Conservation (phyloP, 2,113 vertebrate species). For the Elephantulus edwardii region DNA sequence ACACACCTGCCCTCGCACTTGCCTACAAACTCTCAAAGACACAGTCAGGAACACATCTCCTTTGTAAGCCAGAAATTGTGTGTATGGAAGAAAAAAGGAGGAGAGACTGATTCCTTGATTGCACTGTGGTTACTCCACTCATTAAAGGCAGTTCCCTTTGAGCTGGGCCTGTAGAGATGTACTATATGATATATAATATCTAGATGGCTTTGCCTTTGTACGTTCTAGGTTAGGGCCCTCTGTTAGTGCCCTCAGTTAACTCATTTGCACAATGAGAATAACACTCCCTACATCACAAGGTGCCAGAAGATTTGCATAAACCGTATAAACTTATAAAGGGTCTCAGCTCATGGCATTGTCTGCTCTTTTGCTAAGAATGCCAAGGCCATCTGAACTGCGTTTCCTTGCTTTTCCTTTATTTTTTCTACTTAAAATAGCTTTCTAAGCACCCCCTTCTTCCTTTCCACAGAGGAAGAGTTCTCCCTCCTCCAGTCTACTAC, state of each 20-base stretch:
- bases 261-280: conserved; percentile 11
- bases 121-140: background rate
- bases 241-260: background rate
- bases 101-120: background rate
- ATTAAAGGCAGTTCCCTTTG: background rate
- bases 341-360: background rate
- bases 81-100: background rate
- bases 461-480: conserved; percentile 48
- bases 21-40: background rate
- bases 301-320: background rate
- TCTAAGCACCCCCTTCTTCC: conserved; percentile 36
- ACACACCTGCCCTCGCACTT: background rate
- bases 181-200: background rate
- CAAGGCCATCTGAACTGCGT: conserved; percentile 19
- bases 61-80: background rate
- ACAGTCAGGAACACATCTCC: background rate
- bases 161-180: background rate
- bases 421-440: conserved; percentile 47
- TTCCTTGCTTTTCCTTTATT: conserved; percentile 26
- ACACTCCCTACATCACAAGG: background rate
- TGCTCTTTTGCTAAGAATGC: conserved; percentile 31
- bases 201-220: background rate
- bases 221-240: background rate
- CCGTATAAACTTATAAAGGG: background rate
- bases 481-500: conserved; percentile 54